Conservation (phyloP, 2,888 invertebrate genomes). For the Meiosimyza platycephala region DNA sequence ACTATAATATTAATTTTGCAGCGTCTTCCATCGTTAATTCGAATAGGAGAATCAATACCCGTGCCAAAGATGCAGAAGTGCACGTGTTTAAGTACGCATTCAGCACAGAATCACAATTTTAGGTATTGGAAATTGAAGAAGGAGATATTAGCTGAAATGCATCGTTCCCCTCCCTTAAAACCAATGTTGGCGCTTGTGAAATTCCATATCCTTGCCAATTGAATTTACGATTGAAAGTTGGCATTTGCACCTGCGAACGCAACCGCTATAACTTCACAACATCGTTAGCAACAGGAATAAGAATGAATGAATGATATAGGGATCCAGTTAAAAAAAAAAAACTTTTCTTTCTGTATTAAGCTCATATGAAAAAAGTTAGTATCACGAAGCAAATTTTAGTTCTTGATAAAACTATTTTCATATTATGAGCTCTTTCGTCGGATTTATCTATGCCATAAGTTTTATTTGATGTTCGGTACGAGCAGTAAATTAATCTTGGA, state of each 20-base stretch:
- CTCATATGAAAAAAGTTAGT: background rate
- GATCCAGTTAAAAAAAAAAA: background rate
- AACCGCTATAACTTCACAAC: background rate
- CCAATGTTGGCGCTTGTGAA: slow-evolving; percentile 27
- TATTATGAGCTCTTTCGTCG: too few relatives aligned
- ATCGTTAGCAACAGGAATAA: background rate
- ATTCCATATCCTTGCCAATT: slow-evolving; percentile 16
- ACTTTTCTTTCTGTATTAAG: too few relatives aligned
- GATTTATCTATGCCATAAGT: too few relatives aligned
- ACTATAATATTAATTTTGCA: slow-evolving; percentile 18
- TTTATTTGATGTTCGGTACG: too few relatives aligned
- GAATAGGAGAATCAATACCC: background rate
- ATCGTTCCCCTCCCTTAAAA: background rate
- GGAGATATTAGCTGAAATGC: background rate
- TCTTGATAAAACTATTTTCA: too few relatives aligned
- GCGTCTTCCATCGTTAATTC: background rate
- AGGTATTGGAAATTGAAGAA: background rate
- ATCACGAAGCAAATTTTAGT: background rate
- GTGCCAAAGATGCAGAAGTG: background rate
- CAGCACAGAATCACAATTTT: slow-evolving; percentile 23
- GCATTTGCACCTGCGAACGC: slow-evolving; percentile 34
- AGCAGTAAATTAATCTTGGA: too few relatives aligned
- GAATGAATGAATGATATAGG: slow-evolving; percentile 1
- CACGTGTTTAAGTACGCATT: slow-evolving; percentile 34
- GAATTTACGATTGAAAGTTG: slow-evolving; percentile 25